Conservation (phyloP, 2,797 vertebrate species). For the Danio choprae region DNA sequence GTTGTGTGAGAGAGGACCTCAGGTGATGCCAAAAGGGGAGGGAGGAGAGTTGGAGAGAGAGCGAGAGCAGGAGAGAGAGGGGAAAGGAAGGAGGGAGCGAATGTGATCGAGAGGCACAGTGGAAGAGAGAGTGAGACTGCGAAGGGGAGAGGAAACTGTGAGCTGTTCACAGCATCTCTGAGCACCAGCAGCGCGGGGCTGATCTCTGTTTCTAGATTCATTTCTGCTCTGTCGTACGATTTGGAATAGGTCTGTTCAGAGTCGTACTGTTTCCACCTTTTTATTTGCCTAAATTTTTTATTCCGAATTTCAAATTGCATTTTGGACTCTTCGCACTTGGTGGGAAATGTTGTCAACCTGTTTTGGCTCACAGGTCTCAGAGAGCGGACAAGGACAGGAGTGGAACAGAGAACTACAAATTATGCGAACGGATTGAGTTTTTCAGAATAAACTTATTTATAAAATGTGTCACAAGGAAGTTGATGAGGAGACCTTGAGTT, state of each 20-base stretch:
- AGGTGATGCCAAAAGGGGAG: slow-evolving; percentile 83
- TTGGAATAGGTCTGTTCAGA: slow-evolving; percentile 64
- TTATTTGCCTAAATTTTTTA: neutral
- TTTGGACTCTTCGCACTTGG: neutral
- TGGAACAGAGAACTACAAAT: slow-evolving; percentile 49
- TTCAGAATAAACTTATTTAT: slow-evolving; percentile 59
- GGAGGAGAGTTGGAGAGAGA: slow-evolving; percentile 60
- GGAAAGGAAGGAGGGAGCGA: slow-evolving; percentile 56
- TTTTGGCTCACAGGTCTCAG: slow-evolving; percentile 2
- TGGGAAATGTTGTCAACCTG: slow-evolving; percentile 23
- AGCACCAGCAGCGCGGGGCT: slow-evolving; percentile 74
- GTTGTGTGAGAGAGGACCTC: slow-evolving; percentile 73
- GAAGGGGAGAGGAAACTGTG: slow-evolving; percentile 73
- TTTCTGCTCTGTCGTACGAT: slow-evolving; percentile 51
- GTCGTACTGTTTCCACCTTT: slow-evolving; percentile 43
- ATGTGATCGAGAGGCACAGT: slow-evolving; percentile 70
- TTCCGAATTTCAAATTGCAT: neutral
- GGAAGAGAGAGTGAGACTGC: slow-evolving; percentile 43
- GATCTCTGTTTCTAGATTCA: neutral
- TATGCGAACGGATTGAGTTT: slow-evolving; percentile 61
- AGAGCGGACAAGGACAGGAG: slow-evolving; percentile 20
- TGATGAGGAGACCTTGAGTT: slow-evolving; percentile 37
- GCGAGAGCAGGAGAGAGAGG: slow-evolving; percentile 48
- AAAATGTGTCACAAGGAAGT: slow-evolving; percentile 40
- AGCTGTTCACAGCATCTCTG: slow-evolving; percentile 84